Percentiles rank a stretch among this genome's conserved stretches.
Conservation (phyloP, 2,113 vertebrate genomes). For the Poicephalus meyeri region DNA sequence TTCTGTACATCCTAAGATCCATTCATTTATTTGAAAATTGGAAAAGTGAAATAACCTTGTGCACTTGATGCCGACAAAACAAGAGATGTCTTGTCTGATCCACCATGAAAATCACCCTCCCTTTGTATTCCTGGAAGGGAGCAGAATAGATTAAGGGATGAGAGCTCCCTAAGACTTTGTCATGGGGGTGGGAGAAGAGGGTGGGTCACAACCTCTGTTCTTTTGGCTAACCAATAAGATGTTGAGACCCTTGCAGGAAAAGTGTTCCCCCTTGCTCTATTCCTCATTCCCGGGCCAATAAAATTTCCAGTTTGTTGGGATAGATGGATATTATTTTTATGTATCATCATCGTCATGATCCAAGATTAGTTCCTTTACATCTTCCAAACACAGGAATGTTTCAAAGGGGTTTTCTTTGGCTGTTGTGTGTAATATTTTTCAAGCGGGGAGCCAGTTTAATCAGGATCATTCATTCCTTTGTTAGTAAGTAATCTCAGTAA, state of each 20-base stretch:
- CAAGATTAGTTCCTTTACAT: constrained; percentile 33
- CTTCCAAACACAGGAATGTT: constrained; percentile 30
- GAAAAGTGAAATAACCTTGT: background rate
- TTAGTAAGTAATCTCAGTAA: constrained; percentile 72
- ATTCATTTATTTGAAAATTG: background rate
- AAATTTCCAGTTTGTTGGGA: background rate
- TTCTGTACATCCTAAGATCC: background rate
- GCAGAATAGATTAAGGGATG: background rate
- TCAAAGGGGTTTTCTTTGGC: constrained; percentile 65
- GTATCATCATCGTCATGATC: background rate
- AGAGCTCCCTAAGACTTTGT: background rate
- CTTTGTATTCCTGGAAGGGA: background rate
- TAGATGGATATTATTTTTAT: constrained; percentile 30
- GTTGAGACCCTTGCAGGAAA: background rate
- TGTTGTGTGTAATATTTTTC: constrained; percentile 44
- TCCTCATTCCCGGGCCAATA: background rate
- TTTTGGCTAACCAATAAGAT: background rate
- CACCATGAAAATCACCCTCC: background rate
- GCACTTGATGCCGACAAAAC: background rate
- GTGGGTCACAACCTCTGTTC: background rate
- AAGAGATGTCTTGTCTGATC: background rate
- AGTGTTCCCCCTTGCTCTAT: background rate
- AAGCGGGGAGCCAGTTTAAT: constrained; percentile 57
- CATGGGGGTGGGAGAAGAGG: background rate
- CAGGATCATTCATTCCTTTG: constrained; percentile 73